Percentiles rank a stretch among this genome's conserved stretches.
Evolutionary conservation across 1,140 invertebrate genomes (phyloP).

Genomic region (Dendroctonus ponderosae): DNA sequence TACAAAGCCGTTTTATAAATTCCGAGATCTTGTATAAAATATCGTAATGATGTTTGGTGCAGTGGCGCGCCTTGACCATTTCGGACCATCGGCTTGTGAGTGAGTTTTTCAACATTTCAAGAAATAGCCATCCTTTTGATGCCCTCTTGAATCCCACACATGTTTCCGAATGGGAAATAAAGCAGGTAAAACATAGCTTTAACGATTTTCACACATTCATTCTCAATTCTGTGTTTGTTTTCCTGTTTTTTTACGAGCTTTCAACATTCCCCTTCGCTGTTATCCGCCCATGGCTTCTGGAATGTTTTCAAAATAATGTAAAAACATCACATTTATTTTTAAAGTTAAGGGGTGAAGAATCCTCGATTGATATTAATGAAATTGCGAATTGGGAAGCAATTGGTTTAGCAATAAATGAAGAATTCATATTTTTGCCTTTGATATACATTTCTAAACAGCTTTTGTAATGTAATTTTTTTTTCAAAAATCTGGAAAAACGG

Average conservation of each 20-base stretch:
- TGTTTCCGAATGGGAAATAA: neutral
- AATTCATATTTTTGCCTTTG: no score
- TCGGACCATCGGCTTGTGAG: neutral
- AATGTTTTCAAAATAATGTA: conserved; percentile 28
- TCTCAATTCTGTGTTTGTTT: conserved; percentile 18
- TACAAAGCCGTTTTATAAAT: conserved; percentile 14
- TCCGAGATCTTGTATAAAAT: conserved; percentile 22
- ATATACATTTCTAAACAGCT: neutral
- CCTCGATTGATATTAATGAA: no score
- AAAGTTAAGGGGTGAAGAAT: neutral
- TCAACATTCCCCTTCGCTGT: conserved; percentile 23
- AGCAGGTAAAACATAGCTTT: conserved; percentile 15
- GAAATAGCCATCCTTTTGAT: neutral
- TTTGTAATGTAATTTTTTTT: conserved; percentile 1
- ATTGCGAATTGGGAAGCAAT: no score
- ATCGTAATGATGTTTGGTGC: conserved; percentile 1
- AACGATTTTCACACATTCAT: conserved; percentile 25
- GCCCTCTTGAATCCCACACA: neutral
- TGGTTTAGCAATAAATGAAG: no score
- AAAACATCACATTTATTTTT: conserved; percentile 17
- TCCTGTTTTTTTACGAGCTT: conserved; percentile 11
- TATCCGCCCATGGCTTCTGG: conserved; percentile 10
- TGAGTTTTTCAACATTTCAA: neutral
- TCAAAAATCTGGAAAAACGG: no score
- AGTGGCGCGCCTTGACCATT: conserved; percentile 2